These are phyloP conservation scores for Corella eumyota DNA, from an alignment of 23 tunicate species.

Conservation along the genomic window DNA sequence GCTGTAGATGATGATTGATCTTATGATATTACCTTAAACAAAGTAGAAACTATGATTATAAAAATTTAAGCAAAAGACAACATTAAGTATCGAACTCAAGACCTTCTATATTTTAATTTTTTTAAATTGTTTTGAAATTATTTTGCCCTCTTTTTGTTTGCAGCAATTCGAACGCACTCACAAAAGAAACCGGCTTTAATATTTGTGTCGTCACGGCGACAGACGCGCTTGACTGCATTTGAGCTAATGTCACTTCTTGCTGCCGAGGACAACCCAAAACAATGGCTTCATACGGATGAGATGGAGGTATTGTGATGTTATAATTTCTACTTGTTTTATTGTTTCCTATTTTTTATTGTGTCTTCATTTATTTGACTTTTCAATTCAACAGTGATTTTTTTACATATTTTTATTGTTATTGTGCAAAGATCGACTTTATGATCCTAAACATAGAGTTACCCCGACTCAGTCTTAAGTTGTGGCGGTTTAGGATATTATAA, in stretches of 20 bases:
- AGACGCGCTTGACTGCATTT: conserved; percentile 97
- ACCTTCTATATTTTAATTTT: too few species aligned
- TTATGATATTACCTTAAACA: too few species aligned
- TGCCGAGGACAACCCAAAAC: conserved; percentile 85
- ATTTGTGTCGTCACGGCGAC: conserved; percentile 94
- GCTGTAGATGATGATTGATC: too few species aligned
- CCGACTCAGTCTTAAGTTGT: too few species aligned
- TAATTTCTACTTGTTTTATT: background rate
- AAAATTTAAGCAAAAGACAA: too few species aligned
- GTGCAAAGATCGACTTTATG: too few species aligned
- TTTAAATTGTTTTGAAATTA: background rate
- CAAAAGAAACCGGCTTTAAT: conserved; percentile 85
- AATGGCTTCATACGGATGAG: conserved; percentile 90
- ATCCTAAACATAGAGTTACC: too few species aligned
- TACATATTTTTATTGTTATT: background rate
- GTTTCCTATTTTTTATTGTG: background rate
- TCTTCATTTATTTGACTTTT: background rate
- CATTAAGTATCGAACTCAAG: too few species aligned
- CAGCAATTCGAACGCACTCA: conserved; percentile 89
- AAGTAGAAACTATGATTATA: too few species aligned
- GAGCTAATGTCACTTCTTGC: conserved; percentile 88
- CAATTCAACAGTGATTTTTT: background rate
- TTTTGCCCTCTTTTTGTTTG: background rate
- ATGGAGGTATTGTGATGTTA: conserved; percentile 49
- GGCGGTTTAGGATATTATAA: too few species aligned